Conservation (phyloP, 2,888 invertebrate genomes). For the Arge pagana region DNA sequence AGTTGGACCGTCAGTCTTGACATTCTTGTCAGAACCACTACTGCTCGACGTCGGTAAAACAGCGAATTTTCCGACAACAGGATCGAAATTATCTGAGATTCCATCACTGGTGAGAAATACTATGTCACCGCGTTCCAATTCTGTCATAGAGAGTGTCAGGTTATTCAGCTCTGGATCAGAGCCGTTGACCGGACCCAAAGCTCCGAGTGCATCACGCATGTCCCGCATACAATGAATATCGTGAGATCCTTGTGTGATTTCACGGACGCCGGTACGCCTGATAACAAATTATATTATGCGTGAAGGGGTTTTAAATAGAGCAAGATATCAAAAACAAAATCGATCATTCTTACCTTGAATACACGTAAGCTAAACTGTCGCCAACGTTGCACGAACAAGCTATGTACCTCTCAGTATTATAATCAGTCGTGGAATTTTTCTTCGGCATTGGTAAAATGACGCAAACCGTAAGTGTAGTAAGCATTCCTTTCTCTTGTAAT, state of each 20-base stretch:
- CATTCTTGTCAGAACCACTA: slow-evolving; percentile 28
- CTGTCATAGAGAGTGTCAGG: slow-evolving; percentile 82
- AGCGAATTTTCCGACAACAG: slow-evolving; percentile 87
- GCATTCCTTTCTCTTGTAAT: slow-evolving; percentile 77
- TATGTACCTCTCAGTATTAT: slow-evolving; percentile 62
- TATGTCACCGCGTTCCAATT: slow-evolving; percentile 78
- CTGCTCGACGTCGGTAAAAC: slow-evolving; percentile 52
- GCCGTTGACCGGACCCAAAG: slow-evolving; percentile 85
- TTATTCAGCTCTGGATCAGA: slow-evolving; percentile 84
- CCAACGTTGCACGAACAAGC: slow-evolving; percentile 89
- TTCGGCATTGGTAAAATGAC: slow-evolving; percentile 68
- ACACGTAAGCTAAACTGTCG: slow-evolving; percentile 87
- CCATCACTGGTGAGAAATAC: slow-evolving; percentile 90
- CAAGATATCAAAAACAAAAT: neutral
- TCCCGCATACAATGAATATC: slow-evolving; percentile 82
- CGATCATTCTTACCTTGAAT: slow-evolving; percentile 63
- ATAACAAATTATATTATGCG: neutral
- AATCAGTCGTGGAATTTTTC: slow-evolving; percentile 35
- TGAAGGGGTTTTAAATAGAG: neutral
- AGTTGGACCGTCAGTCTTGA: slow-evolving; percentile 19
- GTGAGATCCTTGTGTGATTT: slow-evolving; percentile 82
- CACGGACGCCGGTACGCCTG: slow-evolving; percentile 72
- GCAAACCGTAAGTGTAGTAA: slow-evolving; percentile 84
- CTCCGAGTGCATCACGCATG: slow-evolving; percentile 87
- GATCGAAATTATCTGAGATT: slow-evolving; percentile 89